Evolutionary conservation across 2,888 invertebrate species (phyloP), one percentile per base, ranked within the genome.

Genomic region (Gryllus longicercus): DNA sequence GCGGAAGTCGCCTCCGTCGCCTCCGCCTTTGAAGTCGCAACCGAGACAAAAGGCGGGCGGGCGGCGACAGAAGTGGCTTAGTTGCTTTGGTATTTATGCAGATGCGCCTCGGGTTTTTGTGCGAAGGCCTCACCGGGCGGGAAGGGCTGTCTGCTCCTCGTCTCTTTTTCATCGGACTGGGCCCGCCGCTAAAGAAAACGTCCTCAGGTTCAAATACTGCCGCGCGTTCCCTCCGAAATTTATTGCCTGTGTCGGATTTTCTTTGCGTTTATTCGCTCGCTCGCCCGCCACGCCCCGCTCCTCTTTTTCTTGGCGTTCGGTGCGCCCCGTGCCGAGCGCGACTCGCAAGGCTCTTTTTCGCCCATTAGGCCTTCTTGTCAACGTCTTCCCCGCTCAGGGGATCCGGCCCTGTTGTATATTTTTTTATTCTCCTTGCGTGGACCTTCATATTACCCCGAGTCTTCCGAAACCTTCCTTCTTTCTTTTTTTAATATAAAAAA

Each of bases 1-100:
- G 8, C 38, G 38, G 38, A 38, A 38, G 38, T 38, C 38, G 25
- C 25, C 25, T 25, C 25, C 38, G 63, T 1, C 16, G 63, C 38
- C 38, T 38, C 38, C 63, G 14, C 63, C 63, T 63, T 63, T 63
- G 63, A 63, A 63, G 63, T 63, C 63, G 8, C 38, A 63, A 10
- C n/a, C 63, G 63, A 38, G 38, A 38, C 38, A 38, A 38, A 38
- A 38, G 38, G 38, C 38, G 5, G 38, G 38, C 38, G 38, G 38
- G 38, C 38, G 38, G 38, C 38, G 38, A 38, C 38, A 38, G 38
- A 38, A 38, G 38, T 38, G 38, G 38, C 38, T 38, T 38, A 63
- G 63, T 63, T 63, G 63, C n/a, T 63, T 63, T n/a, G 63, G 63
- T n/a, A 63, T 63, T 63, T 63, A 63, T 63, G 63, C 63, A 63